Base-by-base conservation (phyloP, 2,888 invertebrate genomes). In the Drosophila limbata region DNA sequence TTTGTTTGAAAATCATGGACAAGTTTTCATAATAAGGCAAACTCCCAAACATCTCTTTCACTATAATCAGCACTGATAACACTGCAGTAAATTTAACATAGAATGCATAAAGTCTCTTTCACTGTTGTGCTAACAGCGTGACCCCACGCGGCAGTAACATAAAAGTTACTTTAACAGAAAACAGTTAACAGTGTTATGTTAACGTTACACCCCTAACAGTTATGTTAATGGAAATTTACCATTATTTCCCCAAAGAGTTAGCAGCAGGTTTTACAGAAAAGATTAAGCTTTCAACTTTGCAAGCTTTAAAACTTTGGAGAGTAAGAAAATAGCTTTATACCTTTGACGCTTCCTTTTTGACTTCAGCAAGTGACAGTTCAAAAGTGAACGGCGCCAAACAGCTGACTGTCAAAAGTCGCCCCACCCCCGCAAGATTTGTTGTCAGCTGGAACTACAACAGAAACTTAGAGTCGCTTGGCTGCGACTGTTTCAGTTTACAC, bases 371-470 rank as follows among this genome's bases (percentile, higher is more conserved):
- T 73, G 73, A 65, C 77, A 79, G 64, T 47, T 69, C 65, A 28
- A 61, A 53, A 64, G 50, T 51, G 45, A 55, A 50, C 33, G 40
- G 42, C 52, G 56, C 37, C 37, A 56, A 61, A 66, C 84, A 81
- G 81, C 81, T 83, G 82, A 84, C 56, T 87, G 87, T 84, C 81
- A 87, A 86, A 78, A 60, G 62, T 45, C 25, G 28, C 52, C 50
- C 33, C 31, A 9, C 33, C 35, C 15, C 13, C 10, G 2, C 10
- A 3, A 10, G 9, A 13, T 17, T 37, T 13, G 31, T 10, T 45
- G 78, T 53, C 81, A 84, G 85, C 82, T 81, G 85, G 52, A 59
- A 65, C 42, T 55, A 65, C 45, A 77, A 69, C 21, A 77, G 72
- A 62, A 80, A 78, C 45, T 47, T 45, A 25, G 25, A 47, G 45